Evolutionary conservation across 2,797 vertebrate genomes (phyloP).

Genomic region (Pelochelys cantorii): DNA sequence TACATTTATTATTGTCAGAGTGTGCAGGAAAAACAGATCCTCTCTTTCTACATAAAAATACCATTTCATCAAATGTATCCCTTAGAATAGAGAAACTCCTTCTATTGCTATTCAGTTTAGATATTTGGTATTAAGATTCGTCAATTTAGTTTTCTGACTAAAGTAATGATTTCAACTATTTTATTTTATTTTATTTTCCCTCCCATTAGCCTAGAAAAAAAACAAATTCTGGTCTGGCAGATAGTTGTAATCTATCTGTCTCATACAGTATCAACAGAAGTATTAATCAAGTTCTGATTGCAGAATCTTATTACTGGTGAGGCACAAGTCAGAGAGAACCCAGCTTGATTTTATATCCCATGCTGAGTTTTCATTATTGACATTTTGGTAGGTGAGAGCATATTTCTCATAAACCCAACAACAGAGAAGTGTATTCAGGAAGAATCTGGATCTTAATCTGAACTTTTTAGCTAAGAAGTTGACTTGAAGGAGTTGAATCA

Average conservation of each 20-base stretch:
- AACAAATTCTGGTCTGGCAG: conserved; percentile 37
- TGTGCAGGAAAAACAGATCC: conserved; percentile 14
- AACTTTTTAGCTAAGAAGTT: conserved; percentile 1
- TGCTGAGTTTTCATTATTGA: conserved; percentile 28
- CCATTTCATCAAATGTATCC: conserved; percentile 23
- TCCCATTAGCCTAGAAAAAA: conserved; percentile 25
- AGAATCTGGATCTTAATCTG: conserved; percentile 1
- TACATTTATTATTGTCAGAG: neutral
- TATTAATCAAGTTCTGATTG: conserved; percentile 41
- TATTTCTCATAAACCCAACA: neutral
- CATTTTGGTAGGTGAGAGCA: neutral
- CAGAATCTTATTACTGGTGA: conserved; percentile 51
- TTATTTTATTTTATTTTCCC: conserved; percentile 31
- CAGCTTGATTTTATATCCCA: conserved; percentile 24
- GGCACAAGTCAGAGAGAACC: conserved; percentile 33
- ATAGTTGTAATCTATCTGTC: conserved; percentile 56
- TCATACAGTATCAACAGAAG: conserved; percentile 24
- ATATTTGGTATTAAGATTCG: conserved; percentile 38
- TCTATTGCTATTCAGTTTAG: conserved; percentile 39
- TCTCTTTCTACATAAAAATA: conserved; percentile 48
- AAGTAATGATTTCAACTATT: conserved; percentile 12
- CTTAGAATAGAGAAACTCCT: conserved; percentile 56
- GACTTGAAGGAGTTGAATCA: neutral
- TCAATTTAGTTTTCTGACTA: conserved; percentile 59
- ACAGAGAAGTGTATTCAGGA: neutral